phyloP scores from a whole-genome alignment of 2,113 vertebrate genomes.

The Apeltes quadracus region DNA sequence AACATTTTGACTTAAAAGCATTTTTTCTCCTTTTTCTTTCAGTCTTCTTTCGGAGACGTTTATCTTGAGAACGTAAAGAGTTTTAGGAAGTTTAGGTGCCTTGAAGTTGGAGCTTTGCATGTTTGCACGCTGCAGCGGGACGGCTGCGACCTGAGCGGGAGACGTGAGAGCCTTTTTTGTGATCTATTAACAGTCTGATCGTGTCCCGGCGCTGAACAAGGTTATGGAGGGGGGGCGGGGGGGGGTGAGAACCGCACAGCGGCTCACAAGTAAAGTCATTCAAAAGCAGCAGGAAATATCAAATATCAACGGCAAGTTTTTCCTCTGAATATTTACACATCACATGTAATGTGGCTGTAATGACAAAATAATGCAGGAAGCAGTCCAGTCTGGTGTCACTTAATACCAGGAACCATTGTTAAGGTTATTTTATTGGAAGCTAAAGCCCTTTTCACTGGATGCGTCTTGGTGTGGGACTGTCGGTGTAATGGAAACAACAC shows the following conservation, averaged over 20 bases:
- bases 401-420: background rate
- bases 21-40: conserved; percentile 2
- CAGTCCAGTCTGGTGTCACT: background rate
- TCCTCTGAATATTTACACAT: background rate
- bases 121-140: conserved; percentile 18
- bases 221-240: too few relatives aligned
- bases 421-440: too few relatives aligned
- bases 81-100: conserved; percentile 11
- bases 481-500: background rate
- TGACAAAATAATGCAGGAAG: background rate
- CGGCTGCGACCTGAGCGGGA: too few relatives aligned
- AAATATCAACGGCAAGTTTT: background rate
- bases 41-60: conserved; percentile 30
- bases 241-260: too few relatives aligned
- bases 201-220: too few relatives aligned
- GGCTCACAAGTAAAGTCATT: too few relatives aligned
- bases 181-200: too few relatives aligned
- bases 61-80: conserved; percentile 26
- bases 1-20: conserved; percentile 41
- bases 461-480: background rate
- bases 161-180: too few relatives aligned
- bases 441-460: background rate
- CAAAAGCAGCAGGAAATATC: background rate
- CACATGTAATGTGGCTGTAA: background rate
- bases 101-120: conserved; percentile 28